Percentiles rank a stretch among this genome's conserved stretches.
phyloP scores from a whole-genome alignment of 92 coral and sea anemone species.

The Bergia puertoricense region DNA sequence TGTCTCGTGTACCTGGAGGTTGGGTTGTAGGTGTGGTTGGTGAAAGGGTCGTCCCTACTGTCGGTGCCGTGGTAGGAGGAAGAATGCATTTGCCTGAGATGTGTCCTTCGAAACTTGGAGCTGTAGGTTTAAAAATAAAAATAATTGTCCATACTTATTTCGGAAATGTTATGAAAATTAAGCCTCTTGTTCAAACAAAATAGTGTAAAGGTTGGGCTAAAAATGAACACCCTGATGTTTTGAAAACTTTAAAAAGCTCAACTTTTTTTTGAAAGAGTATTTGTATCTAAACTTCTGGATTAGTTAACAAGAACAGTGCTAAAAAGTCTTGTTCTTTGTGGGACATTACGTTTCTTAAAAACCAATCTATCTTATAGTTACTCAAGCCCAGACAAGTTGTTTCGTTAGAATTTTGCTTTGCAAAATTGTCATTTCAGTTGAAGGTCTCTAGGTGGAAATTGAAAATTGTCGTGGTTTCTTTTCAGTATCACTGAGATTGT shows the following conservation, averaged over 20 bases:
- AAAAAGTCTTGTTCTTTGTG: too few relatives aligned
- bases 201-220: background rate
- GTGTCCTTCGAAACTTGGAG: constrained; percentile 14
- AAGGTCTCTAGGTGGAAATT: background rate
- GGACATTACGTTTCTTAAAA: background rate
- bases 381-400: background rate
- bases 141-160: background rate
- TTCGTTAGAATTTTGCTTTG: background rate
- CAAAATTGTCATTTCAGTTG: background rate
- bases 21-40: constrained; percentile 31
- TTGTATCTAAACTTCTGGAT: too few relatives aligned
- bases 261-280: too few relatives aligned
- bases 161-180: background rate
- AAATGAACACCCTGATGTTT: too few relatives aligned
- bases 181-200: background rate
- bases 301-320: too few relatives aligned
- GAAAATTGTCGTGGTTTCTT: too few relatives aligned
- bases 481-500: background rate
- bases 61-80: constrained; percentile 32
- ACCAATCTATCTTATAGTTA: background rate
- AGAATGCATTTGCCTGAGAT: constrained; percentile 9
- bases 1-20: constrained; percentile 6
- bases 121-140: background rate
- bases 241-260: too few relatives aligned
- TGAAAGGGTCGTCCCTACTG: constrained; percentile 4